Conservation (phyloP, 1,140 invertebrate genomes). For the Euglossa dilemma region DNA sequence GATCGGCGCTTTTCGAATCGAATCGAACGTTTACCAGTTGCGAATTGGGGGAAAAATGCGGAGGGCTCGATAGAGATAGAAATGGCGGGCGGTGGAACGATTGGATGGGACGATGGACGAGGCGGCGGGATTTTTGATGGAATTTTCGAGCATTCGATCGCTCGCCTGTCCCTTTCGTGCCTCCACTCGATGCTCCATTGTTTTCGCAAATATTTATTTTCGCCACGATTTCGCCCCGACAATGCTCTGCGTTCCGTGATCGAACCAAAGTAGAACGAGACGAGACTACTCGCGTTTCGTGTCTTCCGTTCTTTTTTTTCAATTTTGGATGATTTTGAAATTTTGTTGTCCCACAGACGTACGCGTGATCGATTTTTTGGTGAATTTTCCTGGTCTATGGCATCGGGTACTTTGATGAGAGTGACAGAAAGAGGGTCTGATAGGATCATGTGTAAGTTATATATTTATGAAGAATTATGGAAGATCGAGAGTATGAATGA, state of each 20-base stretch:
- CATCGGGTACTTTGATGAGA: too few relatives aligned
- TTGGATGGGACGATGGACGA: not conserved
- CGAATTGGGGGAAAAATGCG: not conserved
- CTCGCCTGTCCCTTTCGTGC: not conserved
- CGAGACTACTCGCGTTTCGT: not conserved
- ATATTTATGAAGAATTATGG: too few relatives aligned
- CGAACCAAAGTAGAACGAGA: not conserved
- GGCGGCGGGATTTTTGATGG: not conserved
- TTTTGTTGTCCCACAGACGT: too few relatives aligned
- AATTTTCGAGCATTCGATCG: constrained; percentile 22
- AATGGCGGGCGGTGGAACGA: not conserved
- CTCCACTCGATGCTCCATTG: not conserved
- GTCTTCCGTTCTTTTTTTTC: too few relatives aligned
- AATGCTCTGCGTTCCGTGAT: not conserved
- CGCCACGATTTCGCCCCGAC: not conserved
- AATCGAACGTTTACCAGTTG: not conserved
- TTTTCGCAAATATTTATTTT: constrained; percentile 28
- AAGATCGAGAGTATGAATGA: too few relatives aligned
- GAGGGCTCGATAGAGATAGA: not conserved
- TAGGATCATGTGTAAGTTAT: too few relatives aligned
- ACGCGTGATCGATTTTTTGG: too few relatives aligned
- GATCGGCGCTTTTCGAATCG: not conserved
- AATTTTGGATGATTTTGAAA: too few relatives aligned
- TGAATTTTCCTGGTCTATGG: too few relatives aligned
- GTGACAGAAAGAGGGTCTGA: too few relatives aligned